phyloP scores from a whole-genome alignment of 2,888 invertebrate species.

The Brachylomia viminalis region DNA sequence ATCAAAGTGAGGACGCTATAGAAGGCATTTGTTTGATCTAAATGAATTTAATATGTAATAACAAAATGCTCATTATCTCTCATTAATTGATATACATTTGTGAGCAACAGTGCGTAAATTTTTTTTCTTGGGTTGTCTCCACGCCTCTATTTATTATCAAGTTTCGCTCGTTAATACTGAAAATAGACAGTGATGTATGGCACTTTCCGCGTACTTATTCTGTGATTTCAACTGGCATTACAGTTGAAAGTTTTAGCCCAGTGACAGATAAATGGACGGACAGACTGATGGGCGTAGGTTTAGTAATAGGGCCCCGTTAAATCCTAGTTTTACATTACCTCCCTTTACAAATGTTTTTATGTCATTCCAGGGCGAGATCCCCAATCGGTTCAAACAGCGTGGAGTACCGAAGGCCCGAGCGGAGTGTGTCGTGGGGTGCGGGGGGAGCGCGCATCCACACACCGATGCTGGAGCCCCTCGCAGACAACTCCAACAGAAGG shows the following conservation, averaged over 20 bases:
- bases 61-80: slow-evolving; percentile 26
- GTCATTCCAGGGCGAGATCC: slow-evolving; percentile 82
- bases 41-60: slow-evolving; percentile 42
- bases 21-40: slow-evolving; percentile 26
- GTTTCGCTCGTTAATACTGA: neutral
- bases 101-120: neutral
- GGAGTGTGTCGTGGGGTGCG: slow-evolving; percentile 86
- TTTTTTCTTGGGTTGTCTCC: neutral
- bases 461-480: slow-evolving; percentile 95
- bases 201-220: neutral
- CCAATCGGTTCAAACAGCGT: slow-evolving; percentile 84
- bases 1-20: slow-evolving; percentile 15
- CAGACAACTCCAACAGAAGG: slow-evolving; percentile 97
- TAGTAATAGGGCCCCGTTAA: neutral
- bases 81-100: slow-evolving; percentile 27
- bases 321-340: neutral
- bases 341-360: neutral
- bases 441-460: slow-evolving; percentile 94
- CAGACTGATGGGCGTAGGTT: neutral
- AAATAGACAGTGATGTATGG: neutral
- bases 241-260: neutral
- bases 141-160: neutral
- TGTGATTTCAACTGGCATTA: neutral
- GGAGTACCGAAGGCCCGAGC: slow-evolving; percentile 88
- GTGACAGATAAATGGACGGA: neutral